Evolutionary conservation across 2,797 vertebrate species (phyloP).

Genomic region (Rhyacichthys aspro): DNA sequence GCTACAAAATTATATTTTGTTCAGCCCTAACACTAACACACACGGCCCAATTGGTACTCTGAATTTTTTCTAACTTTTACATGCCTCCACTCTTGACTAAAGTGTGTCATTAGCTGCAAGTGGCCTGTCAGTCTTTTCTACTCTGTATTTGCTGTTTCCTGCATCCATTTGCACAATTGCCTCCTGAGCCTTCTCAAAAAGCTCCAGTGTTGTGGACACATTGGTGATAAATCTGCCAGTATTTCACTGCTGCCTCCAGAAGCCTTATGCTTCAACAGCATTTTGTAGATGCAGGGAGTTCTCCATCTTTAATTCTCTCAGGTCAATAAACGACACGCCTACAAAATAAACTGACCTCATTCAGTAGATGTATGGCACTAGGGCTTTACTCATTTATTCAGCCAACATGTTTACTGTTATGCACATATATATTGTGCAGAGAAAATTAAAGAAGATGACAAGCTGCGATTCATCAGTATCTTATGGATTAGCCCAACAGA

Average conservation of each 20-base stretch:
- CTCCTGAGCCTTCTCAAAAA: slow-evolving; percentile 12
- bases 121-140: slow-evolving; percentile 22
- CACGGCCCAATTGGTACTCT: no score
- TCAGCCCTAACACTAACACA: no score
- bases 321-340: slow-evolving; percentile 2
- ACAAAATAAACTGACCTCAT: neutral
- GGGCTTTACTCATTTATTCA: neutral
- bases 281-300: slow-evolving; percentile 2
- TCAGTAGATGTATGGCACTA: neutral
- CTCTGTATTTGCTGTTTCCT: slow-evolving; percentile 28
- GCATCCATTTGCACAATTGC: slow-evolving; percentile 33
- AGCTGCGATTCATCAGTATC: neutral
- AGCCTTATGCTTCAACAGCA: slow-evolving; percentile 17
- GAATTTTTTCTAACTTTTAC: neutral
- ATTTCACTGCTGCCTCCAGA: slow-evolving; percentile 10
- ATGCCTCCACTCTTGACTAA: slow-evolving; percentile 24
- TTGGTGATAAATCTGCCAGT: slow-evolving; percentile 30
- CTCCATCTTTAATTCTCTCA: slow-evolving; percentile 9
- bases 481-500: neutral
- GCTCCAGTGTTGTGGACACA: slow-evolving; percentile 9
- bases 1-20: no score
- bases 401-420: neutral
- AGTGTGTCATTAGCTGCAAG: slow-evolving; percentile 29
- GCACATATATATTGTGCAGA: neutral
- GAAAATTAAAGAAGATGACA: neutral